Conservation (phyloP, 2,113 vertebrate species). For the Pristiophorus japonicus region DNA sequence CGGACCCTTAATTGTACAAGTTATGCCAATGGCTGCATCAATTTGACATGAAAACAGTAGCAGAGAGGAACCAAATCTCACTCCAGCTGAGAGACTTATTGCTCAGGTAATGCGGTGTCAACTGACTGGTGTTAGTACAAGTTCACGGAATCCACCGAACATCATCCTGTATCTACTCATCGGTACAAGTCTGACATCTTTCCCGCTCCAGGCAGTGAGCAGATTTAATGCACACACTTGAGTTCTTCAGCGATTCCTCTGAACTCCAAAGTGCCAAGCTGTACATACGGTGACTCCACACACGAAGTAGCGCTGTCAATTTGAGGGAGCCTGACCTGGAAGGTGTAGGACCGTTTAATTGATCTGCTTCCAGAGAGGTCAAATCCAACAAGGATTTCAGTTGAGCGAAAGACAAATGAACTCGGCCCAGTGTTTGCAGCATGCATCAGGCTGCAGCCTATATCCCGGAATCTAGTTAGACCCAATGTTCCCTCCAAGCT, state of each 20-base stretch:
- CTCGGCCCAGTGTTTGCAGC: neutral
- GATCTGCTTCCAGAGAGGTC: neutral
- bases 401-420: neutral
- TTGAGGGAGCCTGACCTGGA: neutral
- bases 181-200: neutral
- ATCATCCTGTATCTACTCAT: neutral
- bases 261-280: neutral
- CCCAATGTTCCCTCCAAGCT: neutral
- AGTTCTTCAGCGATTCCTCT: neutral
- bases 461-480: neutral
- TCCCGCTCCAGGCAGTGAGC: neutral
- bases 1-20: neutral
- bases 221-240: neutral
- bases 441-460: neutral
- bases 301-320: neutral
- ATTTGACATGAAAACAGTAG: neutral
- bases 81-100: no score
- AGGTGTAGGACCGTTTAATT: neutral
- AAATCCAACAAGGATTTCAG: neutral
- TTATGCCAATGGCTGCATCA: neutral
- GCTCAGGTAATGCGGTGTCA: neutral
- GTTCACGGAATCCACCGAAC: neutral
- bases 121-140: neutral
- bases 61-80: neutral
- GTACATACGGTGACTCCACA: neutral